Percentiles rank a stretch among this genome's conserved stretches.
Evolutionary conservation across 1,140 invertebrate species (phyloP).

Genomic region (Xylocopa sonorina): DNA sequence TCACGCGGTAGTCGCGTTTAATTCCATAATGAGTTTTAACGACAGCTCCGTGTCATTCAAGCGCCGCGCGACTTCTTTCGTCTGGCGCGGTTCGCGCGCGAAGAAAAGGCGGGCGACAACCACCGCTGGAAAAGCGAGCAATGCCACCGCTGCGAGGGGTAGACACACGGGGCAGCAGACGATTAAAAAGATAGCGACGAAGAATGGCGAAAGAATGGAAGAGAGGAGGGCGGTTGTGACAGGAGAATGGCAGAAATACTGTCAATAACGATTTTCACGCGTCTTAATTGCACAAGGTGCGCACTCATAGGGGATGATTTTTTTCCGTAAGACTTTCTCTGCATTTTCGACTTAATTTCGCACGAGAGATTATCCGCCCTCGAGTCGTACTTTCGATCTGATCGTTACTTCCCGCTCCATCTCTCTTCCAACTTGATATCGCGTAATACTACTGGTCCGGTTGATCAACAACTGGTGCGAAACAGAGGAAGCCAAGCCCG

Average conservation of each 20-base stretch:
- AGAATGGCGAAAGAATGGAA: background rate
- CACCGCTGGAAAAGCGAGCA: background rate
- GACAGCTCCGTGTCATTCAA: slow-evolving; percentile 46
- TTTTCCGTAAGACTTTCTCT: no score
- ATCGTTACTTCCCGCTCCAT: background rate
- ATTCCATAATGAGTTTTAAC: slow-evolving; percentile 63
- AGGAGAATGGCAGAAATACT: background rate
- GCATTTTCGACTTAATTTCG: no score
- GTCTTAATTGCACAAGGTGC: no score
- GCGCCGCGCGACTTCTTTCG: slow-evolving; percentile 28
- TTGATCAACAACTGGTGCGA: slow-evolving; percentile 45
- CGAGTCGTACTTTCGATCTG: background rate
- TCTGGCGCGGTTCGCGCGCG: slow-evolving; percentile 2
- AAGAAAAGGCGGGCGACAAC: background rate
- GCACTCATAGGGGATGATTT: no score
- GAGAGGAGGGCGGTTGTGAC: no score
- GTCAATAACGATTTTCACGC: background rate
- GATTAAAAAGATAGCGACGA: slow-evolving; percentile 6
- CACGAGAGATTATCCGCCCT: background rate
- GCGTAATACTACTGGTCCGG: slow-evolving; percentile 19
- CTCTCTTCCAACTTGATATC: slow-evolving; percentile 1
- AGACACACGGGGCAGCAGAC: background rate
- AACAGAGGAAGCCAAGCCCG: slow-evolving; percentile 5
- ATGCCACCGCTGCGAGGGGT: background rate
- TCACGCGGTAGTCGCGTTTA: slow-evolving; percentile 55